A percentile compares a stretch with the other conserved stretches of the same genome.
phyloP scores from a whole-genome alignment of 2,113 vertebrate species.

The Psammodynastes pulverulentus region DNA sequence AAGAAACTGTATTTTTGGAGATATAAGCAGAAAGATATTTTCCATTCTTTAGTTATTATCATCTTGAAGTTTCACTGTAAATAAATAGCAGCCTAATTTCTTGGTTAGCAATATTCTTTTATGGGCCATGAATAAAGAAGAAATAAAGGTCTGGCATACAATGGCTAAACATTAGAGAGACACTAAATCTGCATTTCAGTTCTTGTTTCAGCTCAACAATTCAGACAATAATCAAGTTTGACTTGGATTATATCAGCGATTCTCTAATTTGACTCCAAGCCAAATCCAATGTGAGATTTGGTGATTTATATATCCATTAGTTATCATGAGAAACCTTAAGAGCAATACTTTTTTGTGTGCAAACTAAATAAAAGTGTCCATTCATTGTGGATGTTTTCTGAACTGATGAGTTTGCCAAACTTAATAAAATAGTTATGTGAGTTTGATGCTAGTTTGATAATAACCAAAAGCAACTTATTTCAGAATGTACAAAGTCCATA shows the following conservation, averaged over 20 bases:
- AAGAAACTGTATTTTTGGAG: neutral
- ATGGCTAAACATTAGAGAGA: constrained; percentile 32
- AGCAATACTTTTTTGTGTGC: neutral
- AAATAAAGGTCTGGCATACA: constrained; percentile 19
- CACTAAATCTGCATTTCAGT: constrained; percentile 68
- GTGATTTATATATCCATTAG: neutral
- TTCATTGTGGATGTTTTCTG: neutral
- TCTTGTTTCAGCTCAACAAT: neutral
- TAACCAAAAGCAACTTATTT: neutral
- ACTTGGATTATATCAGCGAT: neutral
- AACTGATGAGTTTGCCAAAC: neutral
- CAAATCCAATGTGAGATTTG: neutral
- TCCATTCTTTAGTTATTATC: neutral
- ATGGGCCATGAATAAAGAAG: constrained; percentile 51
- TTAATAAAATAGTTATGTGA: neutral
- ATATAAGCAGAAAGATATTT: neutral
- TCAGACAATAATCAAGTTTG: neutral
- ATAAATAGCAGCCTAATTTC: neutral
- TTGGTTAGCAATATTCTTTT: constrained; percentile 44
- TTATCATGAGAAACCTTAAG: neutral
- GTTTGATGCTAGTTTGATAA: neutral
- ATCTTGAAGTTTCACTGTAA: constrained; percentile 22
- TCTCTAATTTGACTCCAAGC: neutral
- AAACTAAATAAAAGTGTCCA: neutral
- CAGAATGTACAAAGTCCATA: neutral